Percentiles rank a stretch among this genome's conserved stretches.
Evolutionary conservation across 2,113 vertebrate genomes (phyloP).

Genomic region (Bos javanicus): DNA sequence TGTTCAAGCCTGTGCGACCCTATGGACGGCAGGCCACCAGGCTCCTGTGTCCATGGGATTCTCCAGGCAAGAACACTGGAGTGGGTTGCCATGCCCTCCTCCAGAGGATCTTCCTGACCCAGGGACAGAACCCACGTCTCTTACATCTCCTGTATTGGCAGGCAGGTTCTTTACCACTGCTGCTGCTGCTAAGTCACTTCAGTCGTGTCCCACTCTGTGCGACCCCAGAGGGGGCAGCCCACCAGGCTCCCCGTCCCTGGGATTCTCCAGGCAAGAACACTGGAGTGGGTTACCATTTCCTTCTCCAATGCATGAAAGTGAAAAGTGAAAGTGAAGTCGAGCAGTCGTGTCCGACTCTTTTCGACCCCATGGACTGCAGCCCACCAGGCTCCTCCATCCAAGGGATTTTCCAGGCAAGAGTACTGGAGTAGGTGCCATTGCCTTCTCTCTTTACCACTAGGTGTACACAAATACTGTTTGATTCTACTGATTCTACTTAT

Average conservation of each 20-base stretch:
- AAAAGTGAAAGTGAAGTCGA: neutral
- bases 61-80: neutral
- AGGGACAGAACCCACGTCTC: neutral
- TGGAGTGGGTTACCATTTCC: too few relatives aligned
- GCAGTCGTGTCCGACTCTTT: accelerated
- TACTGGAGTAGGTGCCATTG: neutral
- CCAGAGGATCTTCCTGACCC: neutral
- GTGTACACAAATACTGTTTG: neutral
- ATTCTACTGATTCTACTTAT: neutral
- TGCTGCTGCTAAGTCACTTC: neutral
- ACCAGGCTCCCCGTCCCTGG: too few relatives aligned
- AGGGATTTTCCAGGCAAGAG: neutral
- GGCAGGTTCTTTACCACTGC: neutral
- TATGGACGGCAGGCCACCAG: neutral
- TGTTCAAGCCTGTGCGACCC: too few relatives aligned
- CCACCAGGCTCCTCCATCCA: accelerated
- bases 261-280: too few relatives aligned
- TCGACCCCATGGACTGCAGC: neutral
- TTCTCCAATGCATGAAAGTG: too few relatives aligned
- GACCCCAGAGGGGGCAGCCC: too few relatives aligned
- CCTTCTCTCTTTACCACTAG: too few relatives aligned
- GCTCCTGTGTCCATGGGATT: neutral
- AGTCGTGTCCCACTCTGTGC: too few relatives aligned
- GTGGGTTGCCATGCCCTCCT: neutral
- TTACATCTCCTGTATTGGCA: neutral